phyloP scores from a whole-genome alignment of 2,797 vertebrate genomes.

The Aphelocoma californica region DNA sequence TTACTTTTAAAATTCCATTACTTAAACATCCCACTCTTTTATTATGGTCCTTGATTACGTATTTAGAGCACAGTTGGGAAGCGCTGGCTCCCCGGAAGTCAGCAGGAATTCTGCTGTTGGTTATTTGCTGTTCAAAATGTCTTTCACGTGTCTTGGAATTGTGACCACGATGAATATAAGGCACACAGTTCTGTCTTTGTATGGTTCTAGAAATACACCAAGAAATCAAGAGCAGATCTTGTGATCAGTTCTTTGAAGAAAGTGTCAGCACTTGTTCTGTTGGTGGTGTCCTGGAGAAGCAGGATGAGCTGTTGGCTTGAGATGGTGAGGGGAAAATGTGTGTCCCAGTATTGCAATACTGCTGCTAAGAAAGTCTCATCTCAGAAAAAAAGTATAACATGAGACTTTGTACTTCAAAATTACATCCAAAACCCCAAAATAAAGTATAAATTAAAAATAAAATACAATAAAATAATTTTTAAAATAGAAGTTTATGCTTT shows the following conservation, averaged over 20 bases:
- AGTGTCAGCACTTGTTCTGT: background rate
- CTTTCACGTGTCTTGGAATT: background rate
- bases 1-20: background rate
- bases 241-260: background rate
- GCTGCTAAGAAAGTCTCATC: background rate
- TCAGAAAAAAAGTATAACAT: background rate
- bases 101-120: background rate
- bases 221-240: background rate
- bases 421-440: background rate
- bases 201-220: background rate
- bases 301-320: background rate
- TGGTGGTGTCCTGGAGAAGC: background rate
- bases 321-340: background rate
- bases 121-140: background rate
- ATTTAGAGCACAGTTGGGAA: background rate
- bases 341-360: background rate
- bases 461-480: background rate
- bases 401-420: background rate
- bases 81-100: background rate
- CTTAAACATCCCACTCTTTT: background rate
- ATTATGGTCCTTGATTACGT: background rate
- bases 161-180: accelerated
- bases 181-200: background rate
- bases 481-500: background rate
- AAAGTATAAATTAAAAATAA: background rate